Evolutionary conservation across 2,113 vertebrate species (phyloP), one percentile per base, ranked within the genome.

Genomic region (Pygoscelis antarcticus): DNA sequence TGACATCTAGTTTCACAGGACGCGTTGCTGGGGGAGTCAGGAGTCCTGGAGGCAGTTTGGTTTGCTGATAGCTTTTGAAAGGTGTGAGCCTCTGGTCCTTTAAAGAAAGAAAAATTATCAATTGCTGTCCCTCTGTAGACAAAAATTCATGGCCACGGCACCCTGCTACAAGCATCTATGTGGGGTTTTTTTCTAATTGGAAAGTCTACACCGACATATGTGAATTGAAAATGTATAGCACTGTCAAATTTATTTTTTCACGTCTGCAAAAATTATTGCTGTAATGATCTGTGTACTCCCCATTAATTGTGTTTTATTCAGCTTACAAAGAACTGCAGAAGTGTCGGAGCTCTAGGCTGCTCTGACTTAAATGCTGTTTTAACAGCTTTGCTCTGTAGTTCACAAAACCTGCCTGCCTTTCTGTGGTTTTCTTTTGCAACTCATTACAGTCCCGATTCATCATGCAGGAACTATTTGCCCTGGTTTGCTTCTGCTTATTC

Each of bases 391-490:
- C 55, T 64, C 38, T 42, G 15, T 44, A 75, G 54, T 91, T 94
- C 87, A 82, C 21, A 76, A 91, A 92, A 76, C 29, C 34, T 84
- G 62, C 30, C 49, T 90, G 22, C 13, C 64, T 92, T 80, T 89
- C 46, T 66, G 22, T 85, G 29, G 18, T 34, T 93, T 93, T 91
- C 86, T 83, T 78, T 55, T 36, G 25, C 58, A 40, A 87, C 65
- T 85, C 3, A 0, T 74, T 79, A 27, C 34, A 34, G 49, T 82
- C 34, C 26, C 2, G 7, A 62, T 83, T 49, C 46, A 86, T 91
- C 81, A n/a, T 11, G 36, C 58, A 87, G 81, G 83, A 93, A 78
- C 93, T 96, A 85, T 77, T 95, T 96, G 88, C 66, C 82, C 66
- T 83, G 90, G 46, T 93, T 91, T 94, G 61, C 74, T 91, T 94